Conservation (phyloP, 2,888 invertebrate genomes). For the Leptura quadrifasciata region DNA sequence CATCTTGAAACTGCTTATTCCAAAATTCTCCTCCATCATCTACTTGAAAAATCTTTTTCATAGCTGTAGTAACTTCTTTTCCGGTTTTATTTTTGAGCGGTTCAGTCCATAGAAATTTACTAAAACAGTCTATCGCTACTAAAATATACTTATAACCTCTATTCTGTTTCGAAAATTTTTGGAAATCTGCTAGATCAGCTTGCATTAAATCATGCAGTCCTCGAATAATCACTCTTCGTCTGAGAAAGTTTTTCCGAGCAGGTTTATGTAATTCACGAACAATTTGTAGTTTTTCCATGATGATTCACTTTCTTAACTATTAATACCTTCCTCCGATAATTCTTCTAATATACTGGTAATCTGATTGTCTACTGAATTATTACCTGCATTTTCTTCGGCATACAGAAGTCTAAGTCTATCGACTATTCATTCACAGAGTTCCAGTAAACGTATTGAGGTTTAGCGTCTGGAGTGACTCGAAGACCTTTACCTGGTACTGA, state of each 20-base stretch:
- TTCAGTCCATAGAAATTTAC: constrained; percentile 69
- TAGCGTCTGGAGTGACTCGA: too few species aligned
- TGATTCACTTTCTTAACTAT: background rate
- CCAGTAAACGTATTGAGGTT: too few species aligned
- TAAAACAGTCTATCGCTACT: constrained; percentile 69
- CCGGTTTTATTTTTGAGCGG: background rate
- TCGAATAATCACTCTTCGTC: constrained; percentile 49
- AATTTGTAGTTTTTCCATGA: constrained; percentile 24
- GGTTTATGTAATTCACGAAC: constrained; percentile 68
- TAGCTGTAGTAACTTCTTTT: constrained; percentile 12
- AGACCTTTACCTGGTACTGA: too few species aligned
- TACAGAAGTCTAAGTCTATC: too few species aligned
- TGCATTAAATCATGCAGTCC: constrained; percentile 72
- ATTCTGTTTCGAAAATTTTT: constrained; percentile 63
- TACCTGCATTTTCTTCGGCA: too few species aligned
- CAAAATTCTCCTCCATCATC: constrained; percentile 8
- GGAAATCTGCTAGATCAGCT: constrained; percentile 70
- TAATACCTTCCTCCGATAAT: constrained; percentile 9
- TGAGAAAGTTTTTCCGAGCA: constrained; percentile 67
- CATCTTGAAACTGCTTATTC: background rate
- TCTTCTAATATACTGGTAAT: constrained; percentile 10
- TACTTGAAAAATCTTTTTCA: constrained; percentile 16
- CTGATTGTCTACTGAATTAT: too few species aligned
- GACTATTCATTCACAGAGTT: too few species aligned
- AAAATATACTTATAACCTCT: constrained; percentile 66